Percentiles rank a stretch among this genome's conserved stretches.
Evolutionary conservation across 1,140 invertebrate genomes (phyloP).

Genomic region (Halictus rubicundus): DNA sequence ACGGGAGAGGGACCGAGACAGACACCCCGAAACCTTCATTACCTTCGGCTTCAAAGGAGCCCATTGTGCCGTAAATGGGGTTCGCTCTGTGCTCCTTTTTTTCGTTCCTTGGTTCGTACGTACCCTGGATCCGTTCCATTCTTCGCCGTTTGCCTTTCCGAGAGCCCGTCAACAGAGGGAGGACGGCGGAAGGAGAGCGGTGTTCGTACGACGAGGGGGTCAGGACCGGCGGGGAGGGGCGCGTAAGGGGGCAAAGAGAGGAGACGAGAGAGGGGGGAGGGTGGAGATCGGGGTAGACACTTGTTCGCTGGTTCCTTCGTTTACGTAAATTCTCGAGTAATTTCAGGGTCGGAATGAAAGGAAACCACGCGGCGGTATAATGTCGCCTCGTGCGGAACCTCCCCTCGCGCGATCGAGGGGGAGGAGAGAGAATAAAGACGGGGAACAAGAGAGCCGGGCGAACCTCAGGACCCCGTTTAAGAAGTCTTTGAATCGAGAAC

Average conservation of each 20-base stretch:
- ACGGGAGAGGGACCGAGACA: slow-evolving; percentile 59
- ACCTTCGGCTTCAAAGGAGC: slow-evolving; percentile 69
- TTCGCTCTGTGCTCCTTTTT: slow-evolving; percentile 59
- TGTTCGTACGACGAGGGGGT: background rate
- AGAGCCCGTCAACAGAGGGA: slow-evolving; percentile 46
- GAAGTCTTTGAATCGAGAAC: slow-evolving; percentile 63
- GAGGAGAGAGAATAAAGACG: slow-evolving; percentile 8
- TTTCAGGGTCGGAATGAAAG: slow-evolving; percentile 45
- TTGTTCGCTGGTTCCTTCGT: slow-evolving; percentile 52
- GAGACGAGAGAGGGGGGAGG: background rate
- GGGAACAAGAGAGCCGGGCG: slow-evolving; percentile 24
- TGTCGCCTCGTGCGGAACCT: slow-evolving; percentile 54
- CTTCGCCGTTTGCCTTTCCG: slow-evolving; percentile 69
- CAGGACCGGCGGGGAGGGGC: background rate
- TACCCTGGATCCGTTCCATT: slow-evolving; percentile 66
- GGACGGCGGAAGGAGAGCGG: slow-evolving; percentile 9
- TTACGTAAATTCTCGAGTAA: slow-evolving; percentile 63
- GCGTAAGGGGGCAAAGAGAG: background rate
- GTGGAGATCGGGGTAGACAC: slow-evolving; percentile 16
- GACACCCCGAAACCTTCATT: slow-evolving; percentile 72
- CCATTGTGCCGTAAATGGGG: slow-evolving; percentile 73
- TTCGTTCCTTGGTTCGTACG: slow-evolving; percentile 53
- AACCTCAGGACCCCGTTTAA: slow-evolving; percentile 50
- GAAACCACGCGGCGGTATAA: slow-evolving; percentile 39
- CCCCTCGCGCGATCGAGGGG: slow-evolving; percentile 30